phyloP scores from a whole-genome alignment of 2,888 invertebrate species.

The Cybosia mesomella region DNA sequence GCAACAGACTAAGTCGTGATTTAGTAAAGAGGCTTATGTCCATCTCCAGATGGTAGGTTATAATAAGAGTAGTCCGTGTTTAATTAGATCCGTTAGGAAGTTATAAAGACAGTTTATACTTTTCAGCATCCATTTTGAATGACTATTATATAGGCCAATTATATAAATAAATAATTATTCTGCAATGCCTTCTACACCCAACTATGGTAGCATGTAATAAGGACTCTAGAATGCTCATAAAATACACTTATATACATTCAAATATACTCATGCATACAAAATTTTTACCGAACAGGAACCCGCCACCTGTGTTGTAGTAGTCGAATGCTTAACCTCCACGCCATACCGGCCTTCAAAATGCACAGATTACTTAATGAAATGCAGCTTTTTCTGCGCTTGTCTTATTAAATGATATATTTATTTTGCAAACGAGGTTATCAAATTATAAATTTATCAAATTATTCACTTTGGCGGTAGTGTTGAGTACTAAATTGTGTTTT shows the following conservation, averaged over 20 bases:
- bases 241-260: no score
- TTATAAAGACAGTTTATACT: not conserved
- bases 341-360: not conserved
- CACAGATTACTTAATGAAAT: not conserved
- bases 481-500: conserved; percentile 13
- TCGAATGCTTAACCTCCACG: not conserved
- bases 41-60: no score
- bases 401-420: conserved; percentile 7
- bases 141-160: no score
- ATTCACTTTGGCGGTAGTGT: not conserved
- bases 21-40: no score
- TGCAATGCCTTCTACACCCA: no score
- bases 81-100: not conserved
- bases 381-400: not conserved
- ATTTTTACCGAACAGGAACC: not conserved
- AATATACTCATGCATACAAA: no score
- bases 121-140: no score
- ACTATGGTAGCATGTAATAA: no score
- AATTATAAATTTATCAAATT: not conserved
- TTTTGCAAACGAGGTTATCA: not conserved
- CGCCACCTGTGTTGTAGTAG: not conserved
- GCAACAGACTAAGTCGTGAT: no score
- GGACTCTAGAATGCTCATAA: no score
- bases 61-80: not conserved
- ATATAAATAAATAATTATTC: no score